Base-by-base conservation (phyloP, 2,888 invertebrate species). In the Drosophila aldrichi region DNA sequence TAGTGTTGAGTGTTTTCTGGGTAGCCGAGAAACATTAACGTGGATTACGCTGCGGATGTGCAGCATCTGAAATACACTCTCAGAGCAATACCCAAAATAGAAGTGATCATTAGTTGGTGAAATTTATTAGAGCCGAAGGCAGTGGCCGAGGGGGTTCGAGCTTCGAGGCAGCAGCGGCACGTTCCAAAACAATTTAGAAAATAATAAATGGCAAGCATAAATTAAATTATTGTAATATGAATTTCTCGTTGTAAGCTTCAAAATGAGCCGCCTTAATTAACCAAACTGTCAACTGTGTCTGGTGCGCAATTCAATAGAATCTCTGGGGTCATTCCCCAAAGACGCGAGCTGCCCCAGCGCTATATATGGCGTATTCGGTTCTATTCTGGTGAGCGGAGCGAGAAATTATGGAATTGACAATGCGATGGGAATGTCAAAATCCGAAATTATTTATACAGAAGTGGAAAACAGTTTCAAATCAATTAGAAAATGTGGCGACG, bases 151-250 rank as follows among this genome's bases (percentile, higher is more conserved):
- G 14, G 32, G 57, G 20, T 22, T 8, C 43, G 49, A 65, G 29
- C 29, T 8, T 29, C 29, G 29, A 8, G 91, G 63, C 51, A 54
- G 64, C 68, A 62, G 78, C 78, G 91, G 91, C 91, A 91, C 91
- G 91, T 91, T 91, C 91, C 91, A 91, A 91, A 89, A 85, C 90
- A 84, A 91, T 91, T 91, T 91, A 90, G 86, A 82, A 91, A 84
- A 88, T 88, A 91, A 91, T 90, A 91, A 91, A 91, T 91, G 80
- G 90, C 90, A 83, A 88, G 77, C 90, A 91, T 91, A 91, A 91
- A 91, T 91, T 90, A 90, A 91, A 90, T 91, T 90, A 89, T 89
- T 87, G 89, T 86, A 91, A 91, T 91, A 90, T 91, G 69, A 77
- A 81, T 81, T 78, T 79, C 70, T 73, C 62, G 49, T 18, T 68